Conservation (phyloP, 1,140 invertebrate genomes). For the Arion vulgaris region DNA sequence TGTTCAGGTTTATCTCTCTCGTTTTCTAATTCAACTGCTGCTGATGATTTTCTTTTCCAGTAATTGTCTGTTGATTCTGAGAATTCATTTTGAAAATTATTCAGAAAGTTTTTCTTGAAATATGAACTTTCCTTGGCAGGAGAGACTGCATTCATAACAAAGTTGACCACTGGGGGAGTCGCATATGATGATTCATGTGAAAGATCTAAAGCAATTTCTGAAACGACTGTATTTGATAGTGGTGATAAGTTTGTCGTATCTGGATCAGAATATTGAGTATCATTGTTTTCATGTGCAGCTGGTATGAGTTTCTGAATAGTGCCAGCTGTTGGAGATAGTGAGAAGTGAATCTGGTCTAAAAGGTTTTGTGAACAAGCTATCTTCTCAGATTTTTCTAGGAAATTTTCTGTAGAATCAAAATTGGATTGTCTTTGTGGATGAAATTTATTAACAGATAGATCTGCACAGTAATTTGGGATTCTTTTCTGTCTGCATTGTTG, state of each 20-base stretch:
- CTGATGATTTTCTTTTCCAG: constrained; percentile 54
- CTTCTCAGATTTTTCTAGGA: neutral
- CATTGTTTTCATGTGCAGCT: constrained; percentile 29
- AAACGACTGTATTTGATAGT: neutral
- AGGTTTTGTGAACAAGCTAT: neutral
- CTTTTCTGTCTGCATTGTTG: too few relatives aligned
- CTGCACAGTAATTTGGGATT: neutral
- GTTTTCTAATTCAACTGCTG: constrained; percentile 51
- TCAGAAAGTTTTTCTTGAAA: constrained; percentile 15
- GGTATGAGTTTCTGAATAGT: neutral
- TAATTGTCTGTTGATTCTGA: constrained; percentile 57
- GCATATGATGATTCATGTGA: neutral
- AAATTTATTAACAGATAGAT: neutral
- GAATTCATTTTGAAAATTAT: neutral
- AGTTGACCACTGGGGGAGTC: neutral
- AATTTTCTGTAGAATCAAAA: neutral
- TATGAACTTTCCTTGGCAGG: neutral
- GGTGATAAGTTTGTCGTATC: neutral
- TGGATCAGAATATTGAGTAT: constrained; percentile 54
- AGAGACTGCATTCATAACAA: neutral
- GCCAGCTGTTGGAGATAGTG: constrained; percentile 16
- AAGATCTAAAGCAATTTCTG: neutral
- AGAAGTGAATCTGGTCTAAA: constrained; percentile 25
- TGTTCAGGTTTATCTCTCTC: constrained; percentile 36
- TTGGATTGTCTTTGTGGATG: neutral